Evolutionary conservation across 2,113 vertebrate genomes (phyloP), one percentile per base, ranked within the genome.

Genomic region (Rhadina sibilatrix): DNA sequence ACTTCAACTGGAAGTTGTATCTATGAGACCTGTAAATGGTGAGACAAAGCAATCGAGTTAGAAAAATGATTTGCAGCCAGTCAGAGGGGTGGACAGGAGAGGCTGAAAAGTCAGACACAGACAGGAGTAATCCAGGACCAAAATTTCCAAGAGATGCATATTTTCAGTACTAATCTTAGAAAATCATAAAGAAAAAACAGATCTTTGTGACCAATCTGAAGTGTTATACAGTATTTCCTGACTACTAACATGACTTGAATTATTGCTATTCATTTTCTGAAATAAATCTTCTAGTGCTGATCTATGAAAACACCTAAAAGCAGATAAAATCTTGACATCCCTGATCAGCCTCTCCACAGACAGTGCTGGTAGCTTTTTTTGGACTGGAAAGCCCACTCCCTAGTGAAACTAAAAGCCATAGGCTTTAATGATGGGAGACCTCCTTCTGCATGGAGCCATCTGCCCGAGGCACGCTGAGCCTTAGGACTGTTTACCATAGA

Each of bases 401-500:
- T 44, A 57, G 15, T 68, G 65, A 86, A 85, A 24, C 50, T 93
- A 71, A 90, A 96, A 72, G 25, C 3, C 1, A 49, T 7, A 66
- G 28, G 56, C 56, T 68, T 87, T 8, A 49, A 35, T 64, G 76
- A 78, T 33, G 72, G 93, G 70, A 66, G 83, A 80, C 42, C 60
- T 90, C 69, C 82, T 93, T 52, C 81, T 95, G 69, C 83, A 91
- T 5, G 76, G 66, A 95, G 86, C 88, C 87, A 83, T 93, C 88
- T 93, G 92, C 76, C 90, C 4, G 44, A 96, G 65, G 60, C 90
- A 56, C 3, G 2, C 44, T 84, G 95, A 90, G 92, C 69, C 37
- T 53, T 11, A 61, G 72, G 79, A 87, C 15, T 93, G 93, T 96
- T 96, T 96, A 93, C 90, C 10, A 2, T 93, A 97, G 97, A 96